Evolutionary conservation across 2,888 invertebrate genomes (phyloP).

Genomic region (Lycocerus yunnanus): DNA sequence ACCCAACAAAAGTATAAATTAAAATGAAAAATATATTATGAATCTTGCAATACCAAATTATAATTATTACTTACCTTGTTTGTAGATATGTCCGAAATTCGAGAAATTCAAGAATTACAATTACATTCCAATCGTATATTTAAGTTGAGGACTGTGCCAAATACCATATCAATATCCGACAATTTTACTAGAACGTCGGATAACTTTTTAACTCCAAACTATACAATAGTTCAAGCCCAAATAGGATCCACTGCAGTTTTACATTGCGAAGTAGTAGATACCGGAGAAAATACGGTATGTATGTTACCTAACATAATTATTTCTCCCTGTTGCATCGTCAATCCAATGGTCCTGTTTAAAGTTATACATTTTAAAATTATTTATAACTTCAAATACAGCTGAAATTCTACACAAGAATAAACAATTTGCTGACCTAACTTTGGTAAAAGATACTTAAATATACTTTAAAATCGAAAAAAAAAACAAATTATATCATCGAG

Average conservation of each 20-base stretch:
- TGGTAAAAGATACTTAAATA: no score
- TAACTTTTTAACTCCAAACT: constrained; percentile 63
- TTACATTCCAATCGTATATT: constrained; percentile 25
- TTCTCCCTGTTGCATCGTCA: not conserved
- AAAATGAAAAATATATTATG: no score
- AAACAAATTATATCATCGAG: not conserved
- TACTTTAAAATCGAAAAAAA: not conserved
- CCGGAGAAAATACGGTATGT: constrained; percentile 67
- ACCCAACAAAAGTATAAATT: no score
- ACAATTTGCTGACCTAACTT: not conserved
- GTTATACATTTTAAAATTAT: not conserved
- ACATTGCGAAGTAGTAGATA: constrained; percentile 68
- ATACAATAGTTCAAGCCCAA: constrained; percentile 67
- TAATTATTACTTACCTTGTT: not conserved
- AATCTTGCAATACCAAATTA: not conserved
- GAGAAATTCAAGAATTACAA: constrained; percentile 15
- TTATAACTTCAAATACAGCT: not conserved
- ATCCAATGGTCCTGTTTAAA: not conserved
- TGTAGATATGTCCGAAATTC: constrained; percentile 21
- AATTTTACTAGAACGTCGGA: constrained; percentile 14
- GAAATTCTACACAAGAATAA: not conserved
- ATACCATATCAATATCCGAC: constrained; percentile 12
- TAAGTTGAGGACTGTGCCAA: constrained; percentile 23
- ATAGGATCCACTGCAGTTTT: constrained; percentile 66
- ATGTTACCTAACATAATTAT: not conserved